These are phyloP conservation scores for Chaetops frenatus DNA, from an alignment of 2,113 vertebrate species.

Conservation along the genomic window DNA sequence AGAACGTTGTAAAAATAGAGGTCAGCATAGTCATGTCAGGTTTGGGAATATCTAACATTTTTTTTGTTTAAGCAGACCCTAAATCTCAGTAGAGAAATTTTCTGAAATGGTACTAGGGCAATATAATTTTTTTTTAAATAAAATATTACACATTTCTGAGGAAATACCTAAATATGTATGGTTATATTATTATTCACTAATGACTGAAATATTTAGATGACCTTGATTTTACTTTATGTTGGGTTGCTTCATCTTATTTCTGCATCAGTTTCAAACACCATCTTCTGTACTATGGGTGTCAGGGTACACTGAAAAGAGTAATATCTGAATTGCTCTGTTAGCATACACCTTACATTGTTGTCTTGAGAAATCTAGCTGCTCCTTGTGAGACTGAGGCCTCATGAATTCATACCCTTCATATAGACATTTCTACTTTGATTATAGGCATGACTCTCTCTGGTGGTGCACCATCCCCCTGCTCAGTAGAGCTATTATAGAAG, in stretches of 20 bases:
- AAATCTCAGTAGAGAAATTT: not conserved
- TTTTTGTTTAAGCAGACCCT: not conserved
- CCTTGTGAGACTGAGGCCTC: not conserved
- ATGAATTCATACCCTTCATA: not conserved
- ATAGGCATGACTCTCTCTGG: not conserved
- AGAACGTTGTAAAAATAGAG: not conserved
- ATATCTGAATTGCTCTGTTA: not conserved
- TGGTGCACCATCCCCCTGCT: fast-evolving
- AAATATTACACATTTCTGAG: not conserved
- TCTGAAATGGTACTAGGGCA: not conserved
- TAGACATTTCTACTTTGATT: not conserved
- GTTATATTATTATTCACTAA: not conserved
- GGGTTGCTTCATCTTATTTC: not conserved
- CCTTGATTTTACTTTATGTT: not conserved
- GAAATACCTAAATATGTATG: slow-evolving; percentile 16
- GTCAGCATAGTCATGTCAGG: not conserved
- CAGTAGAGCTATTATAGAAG: not conserved
- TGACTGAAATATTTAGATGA: not conserved
- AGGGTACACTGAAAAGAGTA: not conserved
- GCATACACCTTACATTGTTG: not conserved
- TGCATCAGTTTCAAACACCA: not conserved
- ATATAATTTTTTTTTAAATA: not conserved
- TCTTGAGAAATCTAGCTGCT: not conserved
- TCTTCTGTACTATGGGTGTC: not conserved
- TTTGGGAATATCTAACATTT: not conserved